Conservation (phyloP, 2,888 invertebrate species). For the Psylliodes chrysocephalus region DNA sequence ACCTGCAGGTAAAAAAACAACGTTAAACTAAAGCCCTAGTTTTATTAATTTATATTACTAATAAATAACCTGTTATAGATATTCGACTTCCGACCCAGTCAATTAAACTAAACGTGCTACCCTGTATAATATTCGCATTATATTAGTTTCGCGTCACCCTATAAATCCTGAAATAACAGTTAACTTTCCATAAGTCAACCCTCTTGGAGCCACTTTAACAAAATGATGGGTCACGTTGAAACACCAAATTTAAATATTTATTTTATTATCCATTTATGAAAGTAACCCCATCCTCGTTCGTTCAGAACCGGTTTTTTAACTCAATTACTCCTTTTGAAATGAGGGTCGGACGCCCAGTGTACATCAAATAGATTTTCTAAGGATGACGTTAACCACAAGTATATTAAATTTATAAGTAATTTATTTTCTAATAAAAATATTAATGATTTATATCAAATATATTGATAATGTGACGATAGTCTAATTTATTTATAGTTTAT, state of each 20-base stretch:
- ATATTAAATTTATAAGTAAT: too few relatives aligned
- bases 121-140: conserved; percentile 31
- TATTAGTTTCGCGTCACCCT: conserved; percentile 29
- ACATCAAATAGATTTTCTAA: background rate
- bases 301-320: conserved; percentile 32
- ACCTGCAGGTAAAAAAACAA: too few relatives aligned
- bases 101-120: conserved; percentile 21
- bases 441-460: too few relatives aligned
- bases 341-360: conserved; percentile 22
- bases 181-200: conserved; percentile 33
- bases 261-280: conserved; percentile 36
- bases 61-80: conserved; percentile 10
- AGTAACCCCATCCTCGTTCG: conserved; percentile 23
- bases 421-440: too few relatives aligned
- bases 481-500: too few relatives aligned
- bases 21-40: too few relatives aligned
- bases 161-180: conserved; percentile 21
- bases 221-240: conserved; percentile 36
- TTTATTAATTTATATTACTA: too few relatives aligned
- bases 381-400: background rate
- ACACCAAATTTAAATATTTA: conserved; percentile 40
- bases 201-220: conserved; percentile 29
- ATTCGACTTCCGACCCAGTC: conserved; percentile 14
- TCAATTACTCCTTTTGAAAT: conserved; percentile 27
- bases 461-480: too few relatives aligned